These are phyloP conservation scores for Helicorthomorpha holstii DNA, from an alignment of 1,140 invertebrate species.

Conservation along the genomic window DNA sequence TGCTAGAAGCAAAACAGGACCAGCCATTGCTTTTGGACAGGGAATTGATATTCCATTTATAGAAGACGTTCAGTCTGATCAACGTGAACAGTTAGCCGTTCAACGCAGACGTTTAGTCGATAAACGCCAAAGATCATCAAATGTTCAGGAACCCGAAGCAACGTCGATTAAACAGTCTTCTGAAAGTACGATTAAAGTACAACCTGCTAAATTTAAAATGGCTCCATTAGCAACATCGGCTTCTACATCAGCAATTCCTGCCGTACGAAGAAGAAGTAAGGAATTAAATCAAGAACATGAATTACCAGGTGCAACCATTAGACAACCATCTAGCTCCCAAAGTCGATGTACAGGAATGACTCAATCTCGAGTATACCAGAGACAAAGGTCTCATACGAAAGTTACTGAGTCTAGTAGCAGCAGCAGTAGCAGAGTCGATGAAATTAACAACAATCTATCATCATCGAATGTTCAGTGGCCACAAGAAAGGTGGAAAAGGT, in stretches of 20 bases:
- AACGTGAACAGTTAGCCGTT: conserved; percentile 28
- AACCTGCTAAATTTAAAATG: background rate
- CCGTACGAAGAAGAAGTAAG: background rate
- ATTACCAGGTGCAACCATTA: background rate
- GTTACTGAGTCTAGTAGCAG: conserved; percentile 3
- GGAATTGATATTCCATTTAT: conserved; percentile 50
- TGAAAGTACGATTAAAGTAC: background rate
- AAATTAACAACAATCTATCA: conserved; percentile 19
- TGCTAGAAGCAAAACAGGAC: conserved; percentile 2
- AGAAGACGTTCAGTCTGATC: conserved; percentile 35
- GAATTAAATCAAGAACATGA: background rate
- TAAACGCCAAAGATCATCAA: conserved; percentile 30
- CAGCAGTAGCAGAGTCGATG: conserved; percentile 15
- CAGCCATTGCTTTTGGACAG: conserved; percentile 24
- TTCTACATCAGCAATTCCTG: background rate
- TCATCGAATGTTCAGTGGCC: conserved; percentile 11
- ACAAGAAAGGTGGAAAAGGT: conserved; percentile 47
- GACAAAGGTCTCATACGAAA: conserved; percentile 6
- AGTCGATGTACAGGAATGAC: conserved; percentile 25
- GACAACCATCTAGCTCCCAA: background rate
- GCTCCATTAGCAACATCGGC: background rate
- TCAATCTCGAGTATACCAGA: conserved; percentile 24
- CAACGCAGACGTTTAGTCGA: conserved; percentile 19
- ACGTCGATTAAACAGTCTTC: background rate
- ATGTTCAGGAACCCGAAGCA: background rate